phyloP scores from a whole-genome alignment of 2,888 invertebrate genomes.

The Autographa gamma region DNA sequence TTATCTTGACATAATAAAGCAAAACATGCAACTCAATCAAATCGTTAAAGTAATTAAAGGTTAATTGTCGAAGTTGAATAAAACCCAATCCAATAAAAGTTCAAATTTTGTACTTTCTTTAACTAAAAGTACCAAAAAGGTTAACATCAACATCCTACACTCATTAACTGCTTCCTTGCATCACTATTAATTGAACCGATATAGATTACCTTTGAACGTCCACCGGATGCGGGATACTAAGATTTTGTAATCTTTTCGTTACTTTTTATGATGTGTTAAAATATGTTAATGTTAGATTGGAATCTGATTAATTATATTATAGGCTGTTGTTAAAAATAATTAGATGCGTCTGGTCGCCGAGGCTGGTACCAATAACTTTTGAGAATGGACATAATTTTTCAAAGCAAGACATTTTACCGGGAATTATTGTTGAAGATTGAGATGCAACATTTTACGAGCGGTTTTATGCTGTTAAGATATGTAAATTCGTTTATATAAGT shows the following conservation, averaged over 20 bases:
- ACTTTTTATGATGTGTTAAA: conserved; percentile 49
- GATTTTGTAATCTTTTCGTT: conserved; percentile 45
- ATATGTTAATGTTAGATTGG: conserved; percentile 42
- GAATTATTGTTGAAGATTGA: not conserved
- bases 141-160: conserved; percentile 59
- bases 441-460: not conserved
- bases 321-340: conserved; percentile 20
- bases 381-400: conserved; percentile 15
- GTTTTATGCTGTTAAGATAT: not conserved
- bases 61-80: not conserved
- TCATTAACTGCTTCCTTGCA: conserved; percentile 62
- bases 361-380: not conserved
- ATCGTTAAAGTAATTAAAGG: not conserved
- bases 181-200: conserved; percentile 62
- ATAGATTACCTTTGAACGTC: conserved; percentile 59
- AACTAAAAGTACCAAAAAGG: conserved; percentile 45
- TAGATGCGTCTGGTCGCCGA: conserved; percentile 32
- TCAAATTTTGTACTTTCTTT: conserved; percentile 33
- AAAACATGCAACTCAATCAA: not conserved
- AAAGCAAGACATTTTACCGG: not conserved
- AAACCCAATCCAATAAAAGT: conserved; percentile 8
- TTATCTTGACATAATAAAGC: not conserved
- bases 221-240: conserved; percentile 41
- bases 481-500: not conserved
- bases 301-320: conserved; percentile 22